Evolutionary conservation across 2,888 invertebrate genomes (phyloP).

Genomic region (Torymus tubicola): DNA sequence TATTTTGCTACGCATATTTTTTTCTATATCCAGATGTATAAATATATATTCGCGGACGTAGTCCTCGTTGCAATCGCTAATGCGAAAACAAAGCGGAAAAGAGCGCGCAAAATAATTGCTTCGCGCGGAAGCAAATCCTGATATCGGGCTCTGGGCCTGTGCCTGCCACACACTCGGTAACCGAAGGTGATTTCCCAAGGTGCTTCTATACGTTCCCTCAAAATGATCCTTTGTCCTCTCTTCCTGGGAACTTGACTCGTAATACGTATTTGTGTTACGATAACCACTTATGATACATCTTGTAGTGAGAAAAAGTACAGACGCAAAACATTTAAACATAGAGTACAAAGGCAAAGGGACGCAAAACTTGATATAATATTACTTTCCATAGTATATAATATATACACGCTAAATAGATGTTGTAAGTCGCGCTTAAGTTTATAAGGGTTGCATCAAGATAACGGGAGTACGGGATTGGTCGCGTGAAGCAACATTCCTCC

Average conservation of each 20-base stretch:
- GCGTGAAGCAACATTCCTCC: slow-evolving; percentile 31
- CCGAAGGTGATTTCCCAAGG: slow-evolving; percentile 51
- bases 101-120: background rate
- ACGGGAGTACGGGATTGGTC: slow-evolving; percentile 37
- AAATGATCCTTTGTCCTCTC: slow-evolving; percentile 39
- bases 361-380: slow-evolving; percentile 43
- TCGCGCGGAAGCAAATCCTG: slow-evolving; percentile 6
- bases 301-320: slow-evolving; percentile 16
- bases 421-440: slow-evolving; percentile 46
- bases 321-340: slow-evolving; percentile 18
- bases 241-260: slow-evolving; percentile 8
- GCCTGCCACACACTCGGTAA: slow-evolving; percentile 2
- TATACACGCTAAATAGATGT: slow-evolving; percentile 26
- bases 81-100: background rate
- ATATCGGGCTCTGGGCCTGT: slow-evolving; percentile 18
- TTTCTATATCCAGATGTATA: slow-evolving; percentile 25
- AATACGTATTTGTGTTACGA: background rate
- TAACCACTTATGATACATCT: background rate
- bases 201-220: slow-evolving; percentile 43
- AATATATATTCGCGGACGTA: background rate
- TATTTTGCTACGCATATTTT: slow-evolving; percentile 37
- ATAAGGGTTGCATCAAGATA: slow-evolving; percentile 19
- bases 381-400: slow-evolving; percentile 29
- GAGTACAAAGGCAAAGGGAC: slow-evolving; percentile 56
- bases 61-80: background rate